A percentile compares a stretch with the other conserved stretches of the same genome.
Conservation (phyloP, 2,113 vertebrate genomes). For the Siniperca chuatsi region DNA sequence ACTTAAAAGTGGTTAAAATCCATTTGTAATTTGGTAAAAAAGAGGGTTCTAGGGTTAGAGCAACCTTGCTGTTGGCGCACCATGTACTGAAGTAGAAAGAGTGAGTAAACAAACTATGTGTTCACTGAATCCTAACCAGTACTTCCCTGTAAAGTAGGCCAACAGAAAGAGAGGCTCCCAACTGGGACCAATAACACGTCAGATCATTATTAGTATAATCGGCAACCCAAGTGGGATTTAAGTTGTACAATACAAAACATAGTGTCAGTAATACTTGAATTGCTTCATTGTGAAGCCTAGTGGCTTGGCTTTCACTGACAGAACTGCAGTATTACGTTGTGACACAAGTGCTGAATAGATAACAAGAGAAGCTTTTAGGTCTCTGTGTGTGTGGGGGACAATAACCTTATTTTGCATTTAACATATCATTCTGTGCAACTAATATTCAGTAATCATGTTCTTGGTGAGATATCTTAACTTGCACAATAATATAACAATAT, state of each 20-base stretch:
- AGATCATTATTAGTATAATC: constrained; percentile 37
- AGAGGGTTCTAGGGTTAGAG: no score
- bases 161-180: background rate
- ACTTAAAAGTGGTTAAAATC: constrained; percentile 26
- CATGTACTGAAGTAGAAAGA: no score
- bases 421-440: background rate
- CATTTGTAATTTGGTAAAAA: constrained; percentile 19
- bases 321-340: background rate
- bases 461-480: background rate
- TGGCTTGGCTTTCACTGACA: background rate
- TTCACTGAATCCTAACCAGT: constrained; percentile 1
- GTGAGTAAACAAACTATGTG: no score
- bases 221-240: background rate
- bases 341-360: constrained; percentile 2
- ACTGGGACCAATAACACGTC: background rate
- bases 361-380: background rate
- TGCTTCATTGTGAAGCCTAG: constrained; percentile 3
- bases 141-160: background rate
- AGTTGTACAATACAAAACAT: background rate
- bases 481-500: background rate
- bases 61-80: no score
- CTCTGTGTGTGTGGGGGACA: background rate
- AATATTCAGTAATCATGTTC: background rate
- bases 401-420: background rate
- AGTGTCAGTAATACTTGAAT: constrained; percentile 1